Evolutionary conservation across 2,888 invertebrate species (phyloP), one percentile per base, ranked within the genome.

Genomic region (Onchidella celtica): DNA sequence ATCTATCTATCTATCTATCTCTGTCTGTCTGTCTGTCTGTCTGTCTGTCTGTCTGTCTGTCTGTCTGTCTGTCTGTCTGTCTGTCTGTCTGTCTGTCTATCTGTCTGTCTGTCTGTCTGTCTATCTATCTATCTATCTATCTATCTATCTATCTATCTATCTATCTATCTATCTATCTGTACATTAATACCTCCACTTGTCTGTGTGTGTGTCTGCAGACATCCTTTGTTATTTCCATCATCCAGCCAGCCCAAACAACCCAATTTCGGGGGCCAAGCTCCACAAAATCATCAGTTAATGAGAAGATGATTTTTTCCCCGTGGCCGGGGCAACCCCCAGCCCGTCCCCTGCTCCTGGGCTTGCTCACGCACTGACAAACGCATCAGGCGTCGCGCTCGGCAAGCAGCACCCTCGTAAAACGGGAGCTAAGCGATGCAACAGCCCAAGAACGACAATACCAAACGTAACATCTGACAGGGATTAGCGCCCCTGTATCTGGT

Each of bases 401-500:
- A 63, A 74, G 27, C 63, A 38, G 38, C 2, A 21, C 17, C 24
- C 36, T 74, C 63, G 34, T 74, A 74, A 74, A 74, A 24, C 38
- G 24, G 6, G 29, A 24, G 47, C 61, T 74, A 63, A 74, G 61
- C 74, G 74, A 40, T 63, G 36, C 38, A 38, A 63, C 76, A 76
- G 76, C 14, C 11, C 34, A 66, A 55, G 34, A 76, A 76, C 66
- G 76, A 76, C 66, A 76, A 66, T 76, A 66, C 76, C 76, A 76
- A 34, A 68, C 57, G 55, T 34, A 68, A 77, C 77, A 77, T 77
- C 77, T 77, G 77, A 77, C 66, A 47, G 38, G 76, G 40, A 69
- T 77, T 77, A 77, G 68, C 77, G 57, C 77, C 77, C 77, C 21
- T 77, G 68, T n/a, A 32, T 68, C 77, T 77, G 77, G 66, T 4